phyloP scores from a whole-genome alignment of 1,140 invertebrate species.

The Macrocentrus cingulum region DNA sequence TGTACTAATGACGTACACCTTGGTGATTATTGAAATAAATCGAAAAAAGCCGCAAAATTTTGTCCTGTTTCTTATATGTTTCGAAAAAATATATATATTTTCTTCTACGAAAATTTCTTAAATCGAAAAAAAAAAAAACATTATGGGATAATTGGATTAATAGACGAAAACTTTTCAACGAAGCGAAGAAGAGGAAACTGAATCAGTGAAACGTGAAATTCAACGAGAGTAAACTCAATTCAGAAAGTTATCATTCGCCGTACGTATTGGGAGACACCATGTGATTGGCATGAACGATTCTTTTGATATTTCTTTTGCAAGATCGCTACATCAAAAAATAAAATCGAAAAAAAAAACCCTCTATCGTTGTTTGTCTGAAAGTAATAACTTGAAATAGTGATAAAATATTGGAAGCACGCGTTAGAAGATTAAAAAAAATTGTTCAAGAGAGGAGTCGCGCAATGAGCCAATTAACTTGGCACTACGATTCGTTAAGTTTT shows the following conservation, averaged over 20 bases:
- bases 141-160: neutral
- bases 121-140: no score
- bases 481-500: neutral
- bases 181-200: neutral
- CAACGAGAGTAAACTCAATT: neutral
- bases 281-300: neutral
- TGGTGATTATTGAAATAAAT: no score
- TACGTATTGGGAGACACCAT: slow-evolving; percentile 1
- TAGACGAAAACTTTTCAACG: neutral
- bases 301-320: neutral
- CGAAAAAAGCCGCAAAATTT: no score
- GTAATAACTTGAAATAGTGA: neutral
- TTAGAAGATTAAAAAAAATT: no score
- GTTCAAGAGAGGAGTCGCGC: neutral
- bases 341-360: neutral
- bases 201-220: slow-evolving; percentile 2
- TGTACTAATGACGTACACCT: no score
- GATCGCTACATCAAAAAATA: neutral
- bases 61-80: no score
- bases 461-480: neutral
- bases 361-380: neutral
- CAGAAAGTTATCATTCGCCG: neutral
- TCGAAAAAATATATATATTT: no score
- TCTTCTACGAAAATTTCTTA: no score
- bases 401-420: no score